Base-by-base conservation (phyloP, 2,113 vertebrate genomes). In the Tretioscincus oriximinensis region DNA sequence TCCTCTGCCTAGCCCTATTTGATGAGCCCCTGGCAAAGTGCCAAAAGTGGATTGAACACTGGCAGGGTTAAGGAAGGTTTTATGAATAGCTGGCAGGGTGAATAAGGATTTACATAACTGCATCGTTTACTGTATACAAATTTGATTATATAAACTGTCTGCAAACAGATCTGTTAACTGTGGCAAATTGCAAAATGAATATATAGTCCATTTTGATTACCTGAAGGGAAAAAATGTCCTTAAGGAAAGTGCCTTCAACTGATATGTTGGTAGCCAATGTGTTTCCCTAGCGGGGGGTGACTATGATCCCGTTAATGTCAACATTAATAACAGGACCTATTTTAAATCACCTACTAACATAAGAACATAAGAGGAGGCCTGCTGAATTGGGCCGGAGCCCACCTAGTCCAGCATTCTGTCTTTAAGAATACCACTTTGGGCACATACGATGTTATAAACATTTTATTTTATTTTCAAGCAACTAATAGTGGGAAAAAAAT, bases 401-500 rank as follows among this genome's bases (percentile, higher is more conserved):
- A 41, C 5, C 35, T 41, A 41, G 3, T 41, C 35, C 35, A 41
- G 35, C 35, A 41, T 41, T 41, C 35, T 41, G 35, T 41, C 35
- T 41, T 41, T 41, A 41, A 41, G 35, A 41, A 41, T 41, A 41
- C 35, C 82, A 45, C 78, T 85, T 84, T 11, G 92, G 90, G 89
- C 90, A 88, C 84, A 84, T 79, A 77, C 85, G 84, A 76, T 67
- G 89, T 82, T 90, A 87, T 88, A 92, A 93, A 92, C 88, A 91
- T 90, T n/a, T n/a, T n/a, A n/a, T n/a, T n/a, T n/a, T n/a, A 90
- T 85, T 75, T 88, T 82, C 87, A 86, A 88, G 1, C 86, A 88
- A 86, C 89, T 87, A 81, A 80, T 90, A 82, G 88, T 83, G 89
- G 85, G 86, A 91, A 92, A 87, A 92, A 92, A 90, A 89, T n/a